Base-by-base conservation (phyloP, 2,113 vertebrate genomes). In the Xenopus tropicalis region DNA sequence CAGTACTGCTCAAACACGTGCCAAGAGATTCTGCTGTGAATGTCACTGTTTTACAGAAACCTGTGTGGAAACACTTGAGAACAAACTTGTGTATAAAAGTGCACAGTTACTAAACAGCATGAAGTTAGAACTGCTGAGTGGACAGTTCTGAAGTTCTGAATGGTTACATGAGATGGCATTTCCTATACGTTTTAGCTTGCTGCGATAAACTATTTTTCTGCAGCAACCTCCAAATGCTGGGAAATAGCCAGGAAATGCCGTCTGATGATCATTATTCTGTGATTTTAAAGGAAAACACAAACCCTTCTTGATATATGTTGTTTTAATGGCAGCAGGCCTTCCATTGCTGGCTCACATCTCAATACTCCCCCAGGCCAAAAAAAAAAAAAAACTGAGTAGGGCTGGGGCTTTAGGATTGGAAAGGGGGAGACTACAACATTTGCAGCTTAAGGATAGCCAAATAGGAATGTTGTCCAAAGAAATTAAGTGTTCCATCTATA, bases 191-290 rank as follows among this genome's bases (percentile, higher is more conserved):
- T 43, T 65, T 51, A 65, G 61, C 48, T 19, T 43, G 11, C 61
- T 43, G 21, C 21, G 21, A 65, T 56, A 56, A 65, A 72, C 51
- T 64, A 21, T 65, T 72, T 72, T 65, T 48, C 25, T 43, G 51
- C 52, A 54, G 44, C 54, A 56, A 65, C 61, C 61, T 65, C 61
- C 29, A 20, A 65, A 71, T 64, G 62, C 61, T 25, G 71, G 71
- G 51, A 72, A 72, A 72, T 72, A 43, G 71, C 61, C 62, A 72
- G 71, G 71, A 72, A 72, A 72, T 72, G 61, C 22, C 57, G 11
- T 54, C 51, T 72, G 61, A 56, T 64, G 63, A 72, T 72, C 61
- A 65, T 72, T 72, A 72, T 72, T 72, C 61, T 57, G 61, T 57
- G 24, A 64, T 64, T 72, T 65, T 72, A 44, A 72, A 56, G 61